Evolutionary conservation across 1,140 invertebrate species (phyloP).

Genomic region (Drosophila pruinosa): DNA sequence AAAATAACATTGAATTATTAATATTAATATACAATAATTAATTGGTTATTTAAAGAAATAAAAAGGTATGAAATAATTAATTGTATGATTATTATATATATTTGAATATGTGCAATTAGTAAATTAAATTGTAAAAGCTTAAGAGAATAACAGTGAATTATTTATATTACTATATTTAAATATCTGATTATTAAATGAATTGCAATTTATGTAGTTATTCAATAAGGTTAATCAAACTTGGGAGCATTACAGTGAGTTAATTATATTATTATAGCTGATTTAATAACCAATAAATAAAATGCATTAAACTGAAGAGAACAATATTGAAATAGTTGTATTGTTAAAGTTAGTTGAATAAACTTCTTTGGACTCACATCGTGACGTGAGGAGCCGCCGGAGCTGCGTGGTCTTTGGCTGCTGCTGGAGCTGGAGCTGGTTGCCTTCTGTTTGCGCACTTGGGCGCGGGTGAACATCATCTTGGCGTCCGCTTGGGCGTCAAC

Average conservation of each 20-base stretch:
- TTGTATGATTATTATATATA: too few species aligned
- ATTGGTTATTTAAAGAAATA: background rate
- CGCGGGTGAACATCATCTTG: slow-evolving; percentile 81
- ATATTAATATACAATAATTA: background rate
- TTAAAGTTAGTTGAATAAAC: background rate
- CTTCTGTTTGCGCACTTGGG: slow-evolving; percentile 81
- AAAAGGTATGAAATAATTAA: too few species aligned
- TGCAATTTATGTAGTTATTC: too few species aligned
- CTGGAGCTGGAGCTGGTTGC: slow-evolving; percentile 52
- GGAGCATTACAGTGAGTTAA: too few species aligned
- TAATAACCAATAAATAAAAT: background rate
- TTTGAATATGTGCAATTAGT: background rate
- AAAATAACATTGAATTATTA: background rate
- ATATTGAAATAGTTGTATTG: background rate
- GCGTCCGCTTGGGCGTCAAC: slow-evolving; percentile 46
- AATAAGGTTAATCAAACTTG: too few species aligned
- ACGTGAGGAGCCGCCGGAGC: slow-evolving; percentile 51
- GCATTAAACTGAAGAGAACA: background rate
- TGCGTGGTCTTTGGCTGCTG: slow-evolving; percentile 64
- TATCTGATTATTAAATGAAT: too few species aligned
- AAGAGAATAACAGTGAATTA: background rate
- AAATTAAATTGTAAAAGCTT: background rate
- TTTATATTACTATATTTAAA: background rate
- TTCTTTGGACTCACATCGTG: slow-evolving; percentile 51
- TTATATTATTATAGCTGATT: too few species aligned